Conservation (phyloP, 2,797 vertebrate genomes). For the Rhinogobio ventralis region DNA sequence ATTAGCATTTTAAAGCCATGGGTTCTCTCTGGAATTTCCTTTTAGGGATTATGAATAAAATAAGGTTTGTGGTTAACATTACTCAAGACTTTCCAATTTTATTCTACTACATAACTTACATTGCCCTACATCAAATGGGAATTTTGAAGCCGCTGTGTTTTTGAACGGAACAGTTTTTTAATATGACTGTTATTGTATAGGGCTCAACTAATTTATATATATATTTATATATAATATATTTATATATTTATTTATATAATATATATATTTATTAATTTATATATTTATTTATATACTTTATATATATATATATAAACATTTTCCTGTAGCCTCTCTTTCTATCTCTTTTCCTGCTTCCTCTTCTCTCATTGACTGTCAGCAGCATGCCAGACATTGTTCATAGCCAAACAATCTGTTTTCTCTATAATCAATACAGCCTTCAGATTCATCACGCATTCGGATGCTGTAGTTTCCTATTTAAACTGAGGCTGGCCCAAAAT, state of each 20-base stretch:
- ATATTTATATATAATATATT: too few species aligned
- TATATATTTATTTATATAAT: too few species aligned
- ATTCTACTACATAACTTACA: neutral
- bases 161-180: neutral
- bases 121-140: neutral
- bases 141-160: neutral
- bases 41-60: constrained; percentile 11
- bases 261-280: too few species aligned
- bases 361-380: constrained; percentile 2
- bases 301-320: too few species aligned
- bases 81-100: neutral
- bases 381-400: constrained; percentile 32
- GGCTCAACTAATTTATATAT: too few species aligned
- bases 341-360: neutral
- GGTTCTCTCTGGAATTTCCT: neutral
- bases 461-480: constrained; percentile 32
- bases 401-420: constrained; percentile 29
- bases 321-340: neutral
- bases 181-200: too few species aligned
- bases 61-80: neutral
- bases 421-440: constrained; percentile 45
- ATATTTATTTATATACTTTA: too few species aligned
- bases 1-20: constrained; percentile 8
- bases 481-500: constrained; percentile 9
- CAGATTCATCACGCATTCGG: constrained; percentile 20